Conservation (phyloP, 2,113 vertebrate genomes). For the Tupaia chinensis region DNA sequence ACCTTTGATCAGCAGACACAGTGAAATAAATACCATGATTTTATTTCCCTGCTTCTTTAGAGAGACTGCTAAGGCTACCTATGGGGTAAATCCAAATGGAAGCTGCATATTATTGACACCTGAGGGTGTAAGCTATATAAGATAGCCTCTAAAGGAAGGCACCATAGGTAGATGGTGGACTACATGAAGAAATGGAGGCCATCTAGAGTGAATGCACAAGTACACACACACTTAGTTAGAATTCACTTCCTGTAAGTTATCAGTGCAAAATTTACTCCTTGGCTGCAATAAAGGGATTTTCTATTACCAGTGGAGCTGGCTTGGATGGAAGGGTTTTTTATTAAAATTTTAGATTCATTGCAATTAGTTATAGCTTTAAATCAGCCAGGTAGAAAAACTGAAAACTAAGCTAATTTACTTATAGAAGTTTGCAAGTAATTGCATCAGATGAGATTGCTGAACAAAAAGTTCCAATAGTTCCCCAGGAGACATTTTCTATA, state of each 20-base stretch:
- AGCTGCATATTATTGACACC: background rate
- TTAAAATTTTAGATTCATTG: constrained; percentile 26
- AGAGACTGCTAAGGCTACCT: background rate
- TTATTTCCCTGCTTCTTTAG: background rate
- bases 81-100: background rate
- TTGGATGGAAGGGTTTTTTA: background rate
- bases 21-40: background rate
- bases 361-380: constrained; percentile 43
- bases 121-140: background rate
- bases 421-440: constrained; percentile 60
- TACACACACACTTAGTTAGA: background rate
- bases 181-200: background rate
- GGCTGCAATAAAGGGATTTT: background rate
- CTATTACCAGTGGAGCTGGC: background rate
- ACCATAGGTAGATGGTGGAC: background rate
- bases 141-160: background rate
- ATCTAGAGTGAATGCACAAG: too few species aligned
- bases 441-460: constrained; percentile 11
- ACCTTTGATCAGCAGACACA: background rate
- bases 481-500: constrained; percentile 28
- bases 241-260: background rate
- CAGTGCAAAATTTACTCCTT: background rate
- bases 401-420: constrained; percentile 59
- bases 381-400: constrained; percentile 41
- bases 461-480: constrained; percentile 28